A percentile compares a stretch with the other conserved stretches of the same genome.
Conservation (phyloP, 2,113 vertebrate genomes). For the Pristiophorus japonicus region DNA sequence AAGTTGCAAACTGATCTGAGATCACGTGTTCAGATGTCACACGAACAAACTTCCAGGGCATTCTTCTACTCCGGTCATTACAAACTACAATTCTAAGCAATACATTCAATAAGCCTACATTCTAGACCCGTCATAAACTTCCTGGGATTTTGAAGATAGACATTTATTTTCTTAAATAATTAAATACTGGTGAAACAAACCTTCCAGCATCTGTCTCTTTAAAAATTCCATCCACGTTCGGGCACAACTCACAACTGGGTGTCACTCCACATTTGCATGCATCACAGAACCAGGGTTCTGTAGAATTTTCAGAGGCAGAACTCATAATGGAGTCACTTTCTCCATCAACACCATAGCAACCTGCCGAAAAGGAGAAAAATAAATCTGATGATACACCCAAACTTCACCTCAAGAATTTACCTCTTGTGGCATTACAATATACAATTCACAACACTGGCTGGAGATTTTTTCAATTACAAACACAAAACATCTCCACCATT, state of each 20-base stretch:
- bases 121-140: background rate
- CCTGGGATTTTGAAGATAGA: background rate
- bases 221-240: constrained; percentile 96
- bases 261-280: constrained; percentile 93
- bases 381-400: background rate
- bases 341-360: constrained; percentile 96
- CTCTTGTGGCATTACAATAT: background rate
- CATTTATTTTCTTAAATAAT: background rate
- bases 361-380: constrained; percentile 52
- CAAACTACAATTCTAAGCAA: background rate
- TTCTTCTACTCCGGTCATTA: background rate
- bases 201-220: constrained; percentile 97
- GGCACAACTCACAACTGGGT: constrained; percentile 92
- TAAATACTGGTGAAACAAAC: constrained; percentile 51
- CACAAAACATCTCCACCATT: background rate
- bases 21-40: background rate
- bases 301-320: constrained; percentile 96
- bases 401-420: background rate
- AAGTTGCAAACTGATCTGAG: background rate
- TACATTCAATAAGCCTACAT: background rate
- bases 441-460: background rate
- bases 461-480: background rate
- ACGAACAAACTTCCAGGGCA: background rate
- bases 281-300: constrained; percentile 97
- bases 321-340: constrained; percentile 99